A percentile compares a stretch with the other conserved stretches of the same genome.
Conservation (phyloP, 2,888 invertebrate genomes). For the Dryobotodes eremita region DNA sequence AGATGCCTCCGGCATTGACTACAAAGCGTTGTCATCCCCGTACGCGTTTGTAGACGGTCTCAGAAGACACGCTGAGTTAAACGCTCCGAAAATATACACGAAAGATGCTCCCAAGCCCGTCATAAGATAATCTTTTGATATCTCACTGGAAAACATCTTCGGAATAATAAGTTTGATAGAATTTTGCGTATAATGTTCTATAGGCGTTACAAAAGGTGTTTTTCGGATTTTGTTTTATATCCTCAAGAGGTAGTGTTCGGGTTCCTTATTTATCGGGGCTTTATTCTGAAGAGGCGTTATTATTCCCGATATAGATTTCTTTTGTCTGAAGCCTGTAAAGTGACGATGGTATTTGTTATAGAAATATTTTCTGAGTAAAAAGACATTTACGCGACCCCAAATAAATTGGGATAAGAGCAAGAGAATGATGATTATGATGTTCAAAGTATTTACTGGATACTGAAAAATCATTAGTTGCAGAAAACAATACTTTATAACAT, state of each 20-base stretch:
- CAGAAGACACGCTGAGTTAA: conserved; percentile 48
- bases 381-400: too few species aligned
- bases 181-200: conserved; percentile 50
- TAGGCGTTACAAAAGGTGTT: conserved; percentile 54
- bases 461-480: background rate
- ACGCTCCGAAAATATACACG: conserved; percentile 40
- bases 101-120: conserved; percentile 38
- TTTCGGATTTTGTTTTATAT: conserved; percentile 44
- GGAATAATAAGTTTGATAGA: conserved; percentile 53
- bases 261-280: conserved; percentile 33
- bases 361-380: too few species aligned
- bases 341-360: too few species aligned
- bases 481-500: background rate
- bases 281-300: conserved; percentile 24
- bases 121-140: conserved; percentile 56
- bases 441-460: background rate
- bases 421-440: too few species aligned
- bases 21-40: conserved; percentile 61
- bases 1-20: conserved; percentile 46
- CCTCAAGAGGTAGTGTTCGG: conserved; percentile 27
- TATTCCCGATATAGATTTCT: conserved; percentile 21
- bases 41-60: conserved; percentile 35
- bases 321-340: conserved; percentile 20
- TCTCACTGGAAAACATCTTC: conserved; percentile 36
- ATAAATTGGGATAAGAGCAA: too few species aligned